Evolutionary conservation across 2,888 invertebrate genomes (phyloP).

Genomic region (Elysia crispata): DNA sequence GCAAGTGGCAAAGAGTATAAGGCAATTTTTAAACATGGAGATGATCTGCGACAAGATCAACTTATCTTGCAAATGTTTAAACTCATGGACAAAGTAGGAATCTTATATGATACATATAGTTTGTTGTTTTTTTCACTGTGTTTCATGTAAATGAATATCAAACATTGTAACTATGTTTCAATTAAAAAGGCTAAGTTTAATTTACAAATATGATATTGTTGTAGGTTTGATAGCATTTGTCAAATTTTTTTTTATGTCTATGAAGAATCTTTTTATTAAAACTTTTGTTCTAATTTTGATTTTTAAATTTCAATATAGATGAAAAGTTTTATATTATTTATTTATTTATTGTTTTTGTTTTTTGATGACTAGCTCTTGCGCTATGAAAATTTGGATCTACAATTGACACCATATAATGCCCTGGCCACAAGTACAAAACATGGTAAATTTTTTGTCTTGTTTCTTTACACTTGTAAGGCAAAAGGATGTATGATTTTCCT

Average conservation of each 20-base stretch:
- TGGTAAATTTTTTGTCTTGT: slow-evolving; percentile 79
- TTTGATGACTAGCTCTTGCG: slow-evolving; percentile 84
- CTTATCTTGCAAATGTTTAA: slow-evolving; percentile 98
- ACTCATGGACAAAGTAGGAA: slow-evolving; percentile 89
- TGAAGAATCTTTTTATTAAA: no score
- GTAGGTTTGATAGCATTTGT: no score
- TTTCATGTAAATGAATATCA: background rate
- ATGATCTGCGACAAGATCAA: slow-evolving; percentile 98
- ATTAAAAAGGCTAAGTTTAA: no score
- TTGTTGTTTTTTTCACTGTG: background rate
- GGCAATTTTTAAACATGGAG: slow-evolving; percentile 98
- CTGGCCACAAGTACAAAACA: slow-evolving; percentile 96
- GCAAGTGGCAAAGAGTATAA: slow-evolving; percentile 89
- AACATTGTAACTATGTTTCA: no score
- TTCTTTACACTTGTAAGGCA: no score
- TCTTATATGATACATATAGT: background rate
- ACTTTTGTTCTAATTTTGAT: no score
- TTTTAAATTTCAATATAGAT: no score
- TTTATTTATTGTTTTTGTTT: background rate
- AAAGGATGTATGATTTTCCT: no score
- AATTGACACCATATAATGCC: slow-evolving; percentile 95
- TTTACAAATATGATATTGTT: no score
- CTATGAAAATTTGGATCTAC: slow-evolving; percentile 96
- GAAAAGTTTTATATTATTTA: background rate
- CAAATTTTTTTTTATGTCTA: no score